Evolutionary conservation across 2,888 invertebrate genomes (phyloP).

Genomic region (Trachelus tabidus): DNA sequence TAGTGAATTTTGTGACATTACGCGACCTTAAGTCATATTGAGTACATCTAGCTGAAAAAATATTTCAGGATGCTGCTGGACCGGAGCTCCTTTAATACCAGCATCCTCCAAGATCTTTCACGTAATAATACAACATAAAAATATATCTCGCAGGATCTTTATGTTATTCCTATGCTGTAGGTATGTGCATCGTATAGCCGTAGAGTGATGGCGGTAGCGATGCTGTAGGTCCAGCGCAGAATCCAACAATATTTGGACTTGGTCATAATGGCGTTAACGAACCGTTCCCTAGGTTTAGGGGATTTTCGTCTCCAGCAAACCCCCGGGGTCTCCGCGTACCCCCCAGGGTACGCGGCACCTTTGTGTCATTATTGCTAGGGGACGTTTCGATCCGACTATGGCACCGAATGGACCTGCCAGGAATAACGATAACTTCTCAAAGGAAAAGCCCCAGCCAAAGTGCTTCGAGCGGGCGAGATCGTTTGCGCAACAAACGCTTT

Average conservation of each 20-base stretch:
- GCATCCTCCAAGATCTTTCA: neutral
- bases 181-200: neutral
- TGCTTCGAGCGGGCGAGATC: neutral
- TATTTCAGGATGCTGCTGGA: neutral
- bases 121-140: neutral
- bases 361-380: slow-evolving; percentile 44
- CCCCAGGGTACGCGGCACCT: slow-evolving; percentile 36
- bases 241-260: slow-evolving; percentile 52
- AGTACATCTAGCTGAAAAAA: neutral
- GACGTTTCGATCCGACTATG: slow-evolving; percentile 7
- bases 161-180: neutral
- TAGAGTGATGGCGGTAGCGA: neutral
- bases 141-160: neutral
- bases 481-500: neutral
- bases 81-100: neutral
- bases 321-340: slow-evolving; percentile 17
- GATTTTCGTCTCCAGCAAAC: slow-evolving; percentile 40
- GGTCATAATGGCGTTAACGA: slow-evolving; percentile 49
- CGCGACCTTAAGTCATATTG: neutral
- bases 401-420: neutral
- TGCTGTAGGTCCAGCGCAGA: slow-evolving; percentile 45
- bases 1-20: neutral
- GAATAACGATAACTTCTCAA: neutral
- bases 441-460: neutral
- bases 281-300: slow-evolving; percentile 41